phyloP scores from a whole-genome alignment of 2,113 vertebrate species.

The Pogona vitticeps region DNA sequence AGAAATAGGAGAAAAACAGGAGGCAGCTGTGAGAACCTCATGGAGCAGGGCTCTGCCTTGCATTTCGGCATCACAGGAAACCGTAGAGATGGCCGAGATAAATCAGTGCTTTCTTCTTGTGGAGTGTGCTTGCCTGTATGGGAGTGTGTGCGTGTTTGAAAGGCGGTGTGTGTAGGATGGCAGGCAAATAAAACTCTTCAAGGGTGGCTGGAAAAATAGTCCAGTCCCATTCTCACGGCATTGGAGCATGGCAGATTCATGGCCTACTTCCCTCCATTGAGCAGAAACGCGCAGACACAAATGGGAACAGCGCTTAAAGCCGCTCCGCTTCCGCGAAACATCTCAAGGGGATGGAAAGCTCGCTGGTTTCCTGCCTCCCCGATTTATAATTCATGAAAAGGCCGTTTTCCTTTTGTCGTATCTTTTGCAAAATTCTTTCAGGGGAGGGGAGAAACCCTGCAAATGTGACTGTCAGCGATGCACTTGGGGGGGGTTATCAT shows the following conservation, averaged over 20 bases:
- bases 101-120: too few relatives aligned
- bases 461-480: not conserved
- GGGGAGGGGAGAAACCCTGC: too few relatives aligned
- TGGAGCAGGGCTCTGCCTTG: not conserved
- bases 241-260: not conserved
- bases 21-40: not conserved
- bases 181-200: not conserved
- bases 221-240: not conserved
- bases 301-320: slow-evolving; percentile 33
- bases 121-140: not conserved
- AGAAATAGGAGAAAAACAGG: not conserved
- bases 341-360: not conserved
- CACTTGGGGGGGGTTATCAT: not conserved
- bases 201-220: rapidly evolving
- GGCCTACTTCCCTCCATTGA: slow-evolving; percentile 21
- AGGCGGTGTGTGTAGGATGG: not conserved
- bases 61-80: not conserved
- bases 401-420: not conserved
- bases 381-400: not conserved
- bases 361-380: not conserved
- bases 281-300: slow-evolving; percentile 35
- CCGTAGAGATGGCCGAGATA: not conserved
- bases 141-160: not conserved
- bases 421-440: too few relatives aligned
- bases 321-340: not conserved